A percentile compares a stretch with the other conserved stretches of the same genome.
Evolutionary conservation across 2,113 vertebrate species (phyloP).

Genomic region (Physeter macrocephalus): DNA sequence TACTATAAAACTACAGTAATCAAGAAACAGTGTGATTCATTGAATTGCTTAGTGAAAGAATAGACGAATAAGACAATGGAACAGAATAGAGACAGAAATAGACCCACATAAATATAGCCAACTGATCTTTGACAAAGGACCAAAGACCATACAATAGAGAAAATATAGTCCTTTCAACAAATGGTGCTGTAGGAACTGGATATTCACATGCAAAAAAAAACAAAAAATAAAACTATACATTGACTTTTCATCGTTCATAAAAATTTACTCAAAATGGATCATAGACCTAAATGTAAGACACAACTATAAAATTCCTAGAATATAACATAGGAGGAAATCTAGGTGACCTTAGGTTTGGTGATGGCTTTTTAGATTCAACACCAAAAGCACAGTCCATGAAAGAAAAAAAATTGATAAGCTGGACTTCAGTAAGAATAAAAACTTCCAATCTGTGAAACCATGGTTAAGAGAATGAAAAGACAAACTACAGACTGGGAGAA

Average conservation of each 20-base stretch:
- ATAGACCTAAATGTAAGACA: background rate
- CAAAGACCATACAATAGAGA: background rate
- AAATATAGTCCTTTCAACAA: background rate
- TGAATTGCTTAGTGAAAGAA: background rate
- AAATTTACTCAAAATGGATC: background rate
- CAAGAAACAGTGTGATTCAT: background rate
- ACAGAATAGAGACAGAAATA: background rate
- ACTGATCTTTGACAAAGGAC: background rate
- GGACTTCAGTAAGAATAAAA: background rate
- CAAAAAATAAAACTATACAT: background rate
- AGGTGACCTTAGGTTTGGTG: background rate
- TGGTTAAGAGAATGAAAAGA: background rate
- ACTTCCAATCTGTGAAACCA: fast-evolving
- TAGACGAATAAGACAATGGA: background rate
- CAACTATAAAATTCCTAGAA: background rate
- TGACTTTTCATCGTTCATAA: background rate
- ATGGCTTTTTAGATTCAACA: background rate
- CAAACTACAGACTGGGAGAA: background rate
- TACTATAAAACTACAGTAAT: background rate
- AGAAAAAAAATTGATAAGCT: background rate
- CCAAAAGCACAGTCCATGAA: background rate
- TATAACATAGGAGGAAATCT: background rate
- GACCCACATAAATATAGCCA: background rate
- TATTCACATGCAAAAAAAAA: background rate
- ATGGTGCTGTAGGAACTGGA: background rate